phyloP scores from a whole-genome alignment of 2,888 invertebrate genomes.

The Macaria liturata region DNA sequence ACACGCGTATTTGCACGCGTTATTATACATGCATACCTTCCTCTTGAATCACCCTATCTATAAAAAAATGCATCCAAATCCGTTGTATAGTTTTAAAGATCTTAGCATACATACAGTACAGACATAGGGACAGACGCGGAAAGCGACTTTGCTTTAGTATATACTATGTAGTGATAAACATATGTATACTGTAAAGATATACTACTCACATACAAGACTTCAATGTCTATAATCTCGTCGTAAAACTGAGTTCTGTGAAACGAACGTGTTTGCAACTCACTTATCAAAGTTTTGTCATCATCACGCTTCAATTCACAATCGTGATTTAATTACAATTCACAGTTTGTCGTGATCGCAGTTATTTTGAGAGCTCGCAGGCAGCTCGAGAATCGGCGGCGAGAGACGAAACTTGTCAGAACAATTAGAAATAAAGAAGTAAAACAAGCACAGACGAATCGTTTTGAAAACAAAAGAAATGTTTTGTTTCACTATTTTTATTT shows the following conservation, averaged over 20 bases:
- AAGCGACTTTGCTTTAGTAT: too few species aligned
- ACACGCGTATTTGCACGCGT: too few species aligned
- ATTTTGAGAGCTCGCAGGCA: slow-evolving; percentile 22
- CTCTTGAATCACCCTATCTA: too few species aligned
- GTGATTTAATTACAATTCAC: slow-evolving; percentile 18
- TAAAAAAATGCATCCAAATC: too few species aligned
- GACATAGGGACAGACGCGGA: too few species aligned
- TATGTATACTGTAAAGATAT: background rate
- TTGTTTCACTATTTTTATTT: too few species aligned
- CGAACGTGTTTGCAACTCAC: slow-evolving; percentile 6
- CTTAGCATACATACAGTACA: too few species aligned
- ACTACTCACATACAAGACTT: too few species aligned
- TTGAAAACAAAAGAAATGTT: background rate
- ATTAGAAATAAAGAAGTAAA: slow-evolving; percentile 12
- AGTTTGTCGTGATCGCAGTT: slow-evolving; percentile 16
- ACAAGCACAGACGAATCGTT: background rate
- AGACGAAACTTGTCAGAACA: slow-evolving; percentile 12
- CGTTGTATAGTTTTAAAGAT: too few species aligned
- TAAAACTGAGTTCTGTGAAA: slow-evolving; percentile 10
- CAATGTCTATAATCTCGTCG: slow-evolving; percentile 4
- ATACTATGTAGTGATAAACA: too few species aligned
- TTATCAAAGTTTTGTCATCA: slow-evolving; percentile 16
- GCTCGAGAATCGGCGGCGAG: slow-evolving; percentile 14
- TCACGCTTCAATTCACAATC: slow-evolving; percentile 13
- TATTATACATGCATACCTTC: too few species aligned